phyloP scores from a whole-genome alignment of 2,888 invertebrate species.

The Adelognathus sp. region DNA sequence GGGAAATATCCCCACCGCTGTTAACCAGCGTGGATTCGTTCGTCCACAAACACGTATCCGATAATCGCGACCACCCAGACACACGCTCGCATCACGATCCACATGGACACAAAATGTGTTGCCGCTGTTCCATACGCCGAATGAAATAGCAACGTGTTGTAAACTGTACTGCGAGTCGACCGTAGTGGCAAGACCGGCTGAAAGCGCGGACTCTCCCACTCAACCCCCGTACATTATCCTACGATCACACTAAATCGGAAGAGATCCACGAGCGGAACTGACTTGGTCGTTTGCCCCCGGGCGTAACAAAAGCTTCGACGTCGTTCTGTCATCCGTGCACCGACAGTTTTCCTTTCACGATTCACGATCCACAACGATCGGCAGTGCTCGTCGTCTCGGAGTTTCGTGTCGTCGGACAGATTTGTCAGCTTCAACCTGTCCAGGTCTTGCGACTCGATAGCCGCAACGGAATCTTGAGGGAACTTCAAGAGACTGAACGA shows the following conservation, averaged over 20 bases:
- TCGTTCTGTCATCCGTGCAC: not conserved
- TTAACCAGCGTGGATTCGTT: conserved; percentile 51
- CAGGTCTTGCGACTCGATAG: not conserved
- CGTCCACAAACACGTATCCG: conserved; percentile 56
- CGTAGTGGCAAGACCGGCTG: not conserved
- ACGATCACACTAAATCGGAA: conserved; percentile 59
- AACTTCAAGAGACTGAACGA: too few relatives aligned
- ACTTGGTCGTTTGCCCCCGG: conserved; percentile 40
- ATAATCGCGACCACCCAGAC: conserved; percentile 46
- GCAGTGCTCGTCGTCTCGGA: not conserved
- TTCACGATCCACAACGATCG: not conserved
- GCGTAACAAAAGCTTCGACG: conserved; percentile 35
- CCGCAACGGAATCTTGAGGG: not conserved
- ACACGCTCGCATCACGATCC: conserved; percentile 8
- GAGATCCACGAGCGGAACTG: conserved; percentile 52
- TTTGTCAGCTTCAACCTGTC: not conserved
- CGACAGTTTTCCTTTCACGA: not conserved
- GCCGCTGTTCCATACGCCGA: not conserved
- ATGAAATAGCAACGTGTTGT: not conserved
- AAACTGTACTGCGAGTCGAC: not conserved
- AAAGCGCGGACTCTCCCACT: conserved; percentile 28
- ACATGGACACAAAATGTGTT: conserved; percentile 4
- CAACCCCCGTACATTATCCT: conserved; percentile 45
- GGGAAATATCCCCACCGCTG: conserved; percentile 53
- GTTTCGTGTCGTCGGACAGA: not conserved